phyloP scores from a whole-genome alignment of 2,797 vertebrate genomes.

The Thunnus albacares region DNA sequence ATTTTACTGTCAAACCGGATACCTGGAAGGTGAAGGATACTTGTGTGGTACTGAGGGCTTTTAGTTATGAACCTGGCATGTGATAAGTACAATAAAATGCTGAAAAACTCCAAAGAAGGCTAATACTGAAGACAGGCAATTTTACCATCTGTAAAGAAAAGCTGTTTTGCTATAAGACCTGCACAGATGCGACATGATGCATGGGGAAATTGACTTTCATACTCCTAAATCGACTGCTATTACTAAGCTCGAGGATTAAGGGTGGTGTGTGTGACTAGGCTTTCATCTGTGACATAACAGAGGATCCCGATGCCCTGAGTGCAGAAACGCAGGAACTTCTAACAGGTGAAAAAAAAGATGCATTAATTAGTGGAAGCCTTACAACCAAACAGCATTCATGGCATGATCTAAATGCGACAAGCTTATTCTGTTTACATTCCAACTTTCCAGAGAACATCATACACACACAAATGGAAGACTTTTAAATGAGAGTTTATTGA shows the following conservation, averaged over 20 bases:
- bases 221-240: constrained; percentile 57
- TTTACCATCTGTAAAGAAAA: constrained; percentile 39
- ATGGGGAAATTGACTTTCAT: constrained; percentile 57
- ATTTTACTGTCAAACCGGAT: not conserved
- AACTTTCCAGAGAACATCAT: constrained; percentile 30
- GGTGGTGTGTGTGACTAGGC: constrained; percentile 48
- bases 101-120: constrained; percentile 27
- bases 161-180: constrained; percentile 29
- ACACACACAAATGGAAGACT: constrained; percentile 10
- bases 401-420: constrained; percentile 41
- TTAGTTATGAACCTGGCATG: not conserved
- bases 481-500: constrained; percentile 42
- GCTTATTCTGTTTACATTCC: constrained; percentile 28
- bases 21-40: not conserved
- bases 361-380: constrained; percentile 50
- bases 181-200: constrained; percentile 40
- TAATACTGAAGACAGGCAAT: constrained; percentile 39
- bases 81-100: constrained; percentile 10
- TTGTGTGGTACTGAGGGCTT: not conserved
- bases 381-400: constrained; percentile 25
- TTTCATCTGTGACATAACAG: constrained; percentile 61
- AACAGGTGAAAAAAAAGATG: constrained; percentile 49
- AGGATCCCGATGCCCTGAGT: constrained; percentile 38
- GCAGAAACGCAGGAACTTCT: constrained; percentile 36
- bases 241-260: constrained; percentile 61